Evolutionary conservation across 2,797 vertebrate genomes (phyloP).

Genomic region (Rhinatrema bivittatum): DNA sequence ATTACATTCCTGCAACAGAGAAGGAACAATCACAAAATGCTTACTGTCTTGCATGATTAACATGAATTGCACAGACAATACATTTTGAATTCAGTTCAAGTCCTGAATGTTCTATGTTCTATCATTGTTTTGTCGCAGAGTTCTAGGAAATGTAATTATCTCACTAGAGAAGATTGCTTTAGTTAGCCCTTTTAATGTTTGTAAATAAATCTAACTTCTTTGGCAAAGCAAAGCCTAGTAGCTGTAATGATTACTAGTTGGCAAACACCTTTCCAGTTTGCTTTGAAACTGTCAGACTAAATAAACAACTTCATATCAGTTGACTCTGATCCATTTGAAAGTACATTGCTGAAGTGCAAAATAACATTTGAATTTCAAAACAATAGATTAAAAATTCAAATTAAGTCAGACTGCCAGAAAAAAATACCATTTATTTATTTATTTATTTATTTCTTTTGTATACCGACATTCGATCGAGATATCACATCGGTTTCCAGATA

Average conservation of each 20-base stretch:
- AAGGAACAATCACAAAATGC: too few relatives aligned
- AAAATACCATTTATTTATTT: too few relatives aligned
- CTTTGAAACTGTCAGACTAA: constrained; percentile 2
- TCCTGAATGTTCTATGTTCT: not conserved
- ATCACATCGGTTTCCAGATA: too few relatives aligned
- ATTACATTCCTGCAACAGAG: too few relatives aligned
- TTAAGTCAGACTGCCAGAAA: constrained; percentile 1
- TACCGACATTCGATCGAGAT: too few relatives aligned
- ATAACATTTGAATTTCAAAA: not conserved
- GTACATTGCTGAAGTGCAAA: not conserved
- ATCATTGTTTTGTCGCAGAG: constrained; percentile 11
- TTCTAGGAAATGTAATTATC: constrained; percentile 9
- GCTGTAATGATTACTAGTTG: constrained; percentile 3
- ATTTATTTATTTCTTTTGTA: too few relatives aligned
- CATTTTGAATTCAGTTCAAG: constrained; percentile 2
- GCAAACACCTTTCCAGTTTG: constrained; percentile 2
- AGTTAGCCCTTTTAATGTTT: constrained; percentile 1
- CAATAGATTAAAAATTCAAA: constrained; percentile 9
- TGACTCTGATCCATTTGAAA: not conserved
- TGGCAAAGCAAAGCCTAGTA: constrained; percentile 1
- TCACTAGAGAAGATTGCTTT: constrained; percentile 7
- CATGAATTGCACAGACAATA: too few relatives aligned
- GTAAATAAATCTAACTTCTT: constrained; percentile 6
- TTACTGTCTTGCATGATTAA: too few relatives aligned
- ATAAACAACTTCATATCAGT: constrained; percentile 1